Evolutionary conservation across 2,797 vertebrate genomes (phyloP).

Genomic region (Remorina albescens): DNA sequence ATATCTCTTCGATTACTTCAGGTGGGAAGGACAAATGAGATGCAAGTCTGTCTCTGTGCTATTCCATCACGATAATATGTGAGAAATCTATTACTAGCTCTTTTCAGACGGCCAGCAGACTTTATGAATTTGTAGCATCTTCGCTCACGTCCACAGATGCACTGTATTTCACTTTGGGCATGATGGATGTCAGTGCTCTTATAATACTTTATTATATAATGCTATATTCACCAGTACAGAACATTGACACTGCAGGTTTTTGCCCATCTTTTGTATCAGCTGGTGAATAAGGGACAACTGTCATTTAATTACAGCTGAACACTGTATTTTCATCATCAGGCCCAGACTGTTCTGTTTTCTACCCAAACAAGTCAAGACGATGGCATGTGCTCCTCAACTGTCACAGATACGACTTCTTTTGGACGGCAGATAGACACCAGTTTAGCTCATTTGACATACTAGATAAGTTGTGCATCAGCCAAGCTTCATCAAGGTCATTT

Average conservation of each 20-base stretch:
- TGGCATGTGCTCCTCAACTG: background rate
- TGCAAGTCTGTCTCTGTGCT: conserved; percentile 33
- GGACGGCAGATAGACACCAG: too few relatives aligned
- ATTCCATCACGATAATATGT: conserved; percentile 30
- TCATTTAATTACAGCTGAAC: background rate
- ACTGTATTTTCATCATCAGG: background rate
- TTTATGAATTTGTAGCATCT: conserved; percentile 28
- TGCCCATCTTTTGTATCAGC: background rate
- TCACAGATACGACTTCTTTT: too few relatives aligned
- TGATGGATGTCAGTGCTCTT: background rate
- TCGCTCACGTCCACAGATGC: conserved; percentile 3
- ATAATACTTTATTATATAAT: too few relatives aligned
- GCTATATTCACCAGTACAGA: background rate
- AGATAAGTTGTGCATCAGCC: too few relatives aligned
- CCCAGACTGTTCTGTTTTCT: background rate
- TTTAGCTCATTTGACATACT: too few relatives aligned
- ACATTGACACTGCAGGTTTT: background rate
- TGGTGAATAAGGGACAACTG: background rate
- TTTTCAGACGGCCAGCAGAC: conserved; percentile 44
- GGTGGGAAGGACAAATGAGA: conserved; percentile 52
- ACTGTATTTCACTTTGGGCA: background rate
- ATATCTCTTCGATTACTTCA: conserved; percentile 56
- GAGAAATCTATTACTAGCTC: conserved; percentile 41
- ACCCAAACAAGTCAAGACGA: background rate
- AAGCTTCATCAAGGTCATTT: background rate